These are phyloP conservation scores for Meteorus colon DNA, from an alignment of 2,888 invertebrate species.

Conservation along the genomic window DNA sequence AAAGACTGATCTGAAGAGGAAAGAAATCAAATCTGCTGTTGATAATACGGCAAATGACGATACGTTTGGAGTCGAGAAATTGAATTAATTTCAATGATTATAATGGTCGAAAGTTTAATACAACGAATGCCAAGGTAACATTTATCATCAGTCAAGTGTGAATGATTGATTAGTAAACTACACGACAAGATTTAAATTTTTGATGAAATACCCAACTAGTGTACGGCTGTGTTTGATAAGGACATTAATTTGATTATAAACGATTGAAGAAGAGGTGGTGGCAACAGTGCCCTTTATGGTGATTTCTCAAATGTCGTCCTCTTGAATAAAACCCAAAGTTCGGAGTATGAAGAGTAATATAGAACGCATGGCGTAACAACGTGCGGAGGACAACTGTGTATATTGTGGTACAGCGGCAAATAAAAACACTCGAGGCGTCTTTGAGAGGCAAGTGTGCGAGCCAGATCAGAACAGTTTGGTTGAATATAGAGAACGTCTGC, in stretches of 20 bases:
- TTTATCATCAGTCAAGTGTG: neutral
- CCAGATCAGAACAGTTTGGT: constrained; percentile 29
- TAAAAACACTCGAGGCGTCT: constrained; percentile 39
- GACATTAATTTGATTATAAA: constrained; percentile 16
- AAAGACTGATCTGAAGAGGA: neutral
- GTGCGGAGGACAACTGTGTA: constrained; percentile 57
- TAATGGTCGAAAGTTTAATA: neutral
- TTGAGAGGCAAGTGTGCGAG: constrained; percentile 36
- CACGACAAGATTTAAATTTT: neutral
- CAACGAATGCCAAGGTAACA: neutral
- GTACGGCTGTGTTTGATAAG: constrained; percentile 5
- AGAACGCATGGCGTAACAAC: constrained; percentile 41
- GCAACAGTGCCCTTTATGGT: neutral
- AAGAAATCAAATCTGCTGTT: neutral
- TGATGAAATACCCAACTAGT: neutral
- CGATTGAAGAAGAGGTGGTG: neutral
- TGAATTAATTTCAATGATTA: neutral
- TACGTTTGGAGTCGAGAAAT: neutral
- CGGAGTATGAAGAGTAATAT: constrained; percentile 27
- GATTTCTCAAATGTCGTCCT: constrained; percentile 33
- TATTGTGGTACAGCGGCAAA: constrained; percentile 51
- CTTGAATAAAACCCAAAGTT: constrained; percentile 37
- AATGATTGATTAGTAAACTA: neutral
- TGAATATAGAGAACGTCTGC: constrained; percentile 17
- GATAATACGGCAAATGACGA: neutral